These are phyloP conservation scores for Peromyscus maniculatus DNA, from an alignment of 2,113 vertebrate genomes.

Conservation along the genomic window DNA sequence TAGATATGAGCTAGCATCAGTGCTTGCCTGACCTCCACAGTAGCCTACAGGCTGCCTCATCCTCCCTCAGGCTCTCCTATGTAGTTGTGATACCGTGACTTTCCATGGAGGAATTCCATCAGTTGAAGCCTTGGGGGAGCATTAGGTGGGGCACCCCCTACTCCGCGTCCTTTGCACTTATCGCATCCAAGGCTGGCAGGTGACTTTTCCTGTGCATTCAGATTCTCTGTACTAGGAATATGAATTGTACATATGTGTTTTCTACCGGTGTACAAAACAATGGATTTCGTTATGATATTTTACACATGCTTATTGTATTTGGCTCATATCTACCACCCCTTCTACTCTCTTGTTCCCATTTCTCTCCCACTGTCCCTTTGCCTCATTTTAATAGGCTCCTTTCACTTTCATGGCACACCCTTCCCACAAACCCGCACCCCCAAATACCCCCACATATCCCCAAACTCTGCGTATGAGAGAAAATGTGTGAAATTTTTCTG, in stretches of 20 bases:
- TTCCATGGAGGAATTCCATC: not conserved
- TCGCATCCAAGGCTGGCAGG: not conserved
- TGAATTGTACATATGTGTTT: not conserved
- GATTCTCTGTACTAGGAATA: not conserved
- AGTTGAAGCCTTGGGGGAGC: not conserved
- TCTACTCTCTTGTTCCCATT: too few relatives aligned
- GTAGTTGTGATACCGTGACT: not conserved
- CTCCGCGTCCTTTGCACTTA: too few relatives aligned
- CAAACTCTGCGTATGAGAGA: not conserved
- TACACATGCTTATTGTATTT: not conserved
- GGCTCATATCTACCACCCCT: not conserved
- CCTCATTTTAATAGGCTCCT: not conserved
- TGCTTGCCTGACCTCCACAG: not conserved
- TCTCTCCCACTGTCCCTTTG: too few relatives aligned
- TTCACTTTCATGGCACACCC: not conserved
- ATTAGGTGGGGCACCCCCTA: not conserved
- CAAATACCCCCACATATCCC: not conserved
- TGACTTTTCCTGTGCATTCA: not conserved
- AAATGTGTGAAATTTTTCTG: not conserved
- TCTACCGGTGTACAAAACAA: not conserved
- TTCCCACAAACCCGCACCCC: not conserved
- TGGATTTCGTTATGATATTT: not conserved
- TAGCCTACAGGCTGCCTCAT: not conserved
- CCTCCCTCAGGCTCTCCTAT: not conserved
- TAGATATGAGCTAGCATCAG: not conserved